Evolutionary conservation across 2,797 vertebrate species (phyloP), one percentile per base, ranked within the genome.

Genomic region (Amblyraja radiata): DNA sequence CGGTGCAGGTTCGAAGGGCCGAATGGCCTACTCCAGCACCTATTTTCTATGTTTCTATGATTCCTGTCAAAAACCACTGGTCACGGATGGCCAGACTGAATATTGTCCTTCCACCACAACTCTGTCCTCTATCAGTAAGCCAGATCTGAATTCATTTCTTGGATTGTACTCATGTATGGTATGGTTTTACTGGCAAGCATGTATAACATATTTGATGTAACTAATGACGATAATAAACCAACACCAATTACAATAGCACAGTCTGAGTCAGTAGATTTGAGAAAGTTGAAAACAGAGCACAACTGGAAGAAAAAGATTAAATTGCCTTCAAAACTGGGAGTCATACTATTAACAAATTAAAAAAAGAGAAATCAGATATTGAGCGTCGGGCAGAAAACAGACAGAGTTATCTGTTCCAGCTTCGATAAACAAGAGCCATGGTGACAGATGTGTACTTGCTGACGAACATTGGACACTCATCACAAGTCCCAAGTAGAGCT

Each of bases 371-470:
- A 74, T 25, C 36, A 13, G 39, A 74, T 74, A 91, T 91, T 74
- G 13, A 16, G 5, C n/a, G 88, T 88, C 5, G 61, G 61, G n/a
- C 28, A 32, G 84, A 65, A n/a, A 9, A 18, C 16, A 25, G 46
- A 6, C 54, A 16, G 54, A 58, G 32, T 84, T 65, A 88, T 63
- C 58, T 65, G 84, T 65, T 74, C 68, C 71, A 74, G 39, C 9
- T 74, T 10, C 23, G 71, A 74, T 73, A 91, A 91, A 46, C 36
- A 74, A 74, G 73, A 91, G 23, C 90, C 68, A 91, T 28, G 90
- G 68, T 73, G 90, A 91, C 90, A 91, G 90, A 74, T 91, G 90
- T 74, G 68, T 74, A 74, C 36, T 46, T 74, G 11, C 90, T 74
- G 68, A 91, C 25, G 68, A 91, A 39, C 21, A 46, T 13, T 91